phyloP scores from a whole-genome alignment of 2,113 vertebrate species.

The Sigmodon hispidus region DNA sequence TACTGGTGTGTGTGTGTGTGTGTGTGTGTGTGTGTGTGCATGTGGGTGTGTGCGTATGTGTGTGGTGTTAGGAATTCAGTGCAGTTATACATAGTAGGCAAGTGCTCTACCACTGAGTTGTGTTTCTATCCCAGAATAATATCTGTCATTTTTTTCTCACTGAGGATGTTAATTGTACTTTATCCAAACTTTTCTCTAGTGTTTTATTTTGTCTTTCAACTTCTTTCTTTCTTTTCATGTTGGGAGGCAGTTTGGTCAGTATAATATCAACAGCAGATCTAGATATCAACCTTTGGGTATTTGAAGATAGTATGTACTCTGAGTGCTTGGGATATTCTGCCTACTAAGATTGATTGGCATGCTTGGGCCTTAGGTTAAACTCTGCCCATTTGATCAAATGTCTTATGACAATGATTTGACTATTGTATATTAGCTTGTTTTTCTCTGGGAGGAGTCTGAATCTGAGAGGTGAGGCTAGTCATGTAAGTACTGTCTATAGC shows the following conservation, averaged over 20 bases:
- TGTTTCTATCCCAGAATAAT: neutral
- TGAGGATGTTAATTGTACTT: neutral
- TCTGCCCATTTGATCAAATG: neutral
- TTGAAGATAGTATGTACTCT: conserved; percentile 24
- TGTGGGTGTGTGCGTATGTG: neutral
- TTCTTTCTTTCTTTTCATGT: neutral
- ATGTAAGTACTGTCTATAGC: neutral
- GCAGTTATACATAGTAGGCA: too few relatives aligned
- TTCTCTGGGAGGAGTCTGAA: neutral
- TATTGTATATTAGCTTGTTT: neutral
- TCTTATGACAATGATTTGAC: neutral
- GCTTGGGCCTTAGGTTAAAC: neutral
- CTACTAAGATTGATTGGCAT: conserved; percentile 34
- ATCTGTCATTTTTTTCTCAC: neutral
- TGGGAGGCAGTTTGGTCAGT: neutral
- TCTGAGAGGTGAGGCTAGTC: neutral
- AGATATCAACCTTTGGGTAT: neutral
- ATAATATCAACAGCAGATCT: neutral
- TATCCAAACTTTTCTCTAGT: neutral
- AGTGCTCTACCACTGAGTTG: neutral
- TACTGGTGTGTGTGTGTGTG: neutral
- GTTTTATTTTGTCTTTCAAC: neutral
- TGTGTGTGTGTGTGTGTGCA: neutral
- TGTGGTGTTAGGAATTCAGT: neutral
- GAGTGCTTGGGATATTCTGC: neutral